Conservation (phyloP, 2,888 invertebrate species). For the Stenurella melanura region DNA sequence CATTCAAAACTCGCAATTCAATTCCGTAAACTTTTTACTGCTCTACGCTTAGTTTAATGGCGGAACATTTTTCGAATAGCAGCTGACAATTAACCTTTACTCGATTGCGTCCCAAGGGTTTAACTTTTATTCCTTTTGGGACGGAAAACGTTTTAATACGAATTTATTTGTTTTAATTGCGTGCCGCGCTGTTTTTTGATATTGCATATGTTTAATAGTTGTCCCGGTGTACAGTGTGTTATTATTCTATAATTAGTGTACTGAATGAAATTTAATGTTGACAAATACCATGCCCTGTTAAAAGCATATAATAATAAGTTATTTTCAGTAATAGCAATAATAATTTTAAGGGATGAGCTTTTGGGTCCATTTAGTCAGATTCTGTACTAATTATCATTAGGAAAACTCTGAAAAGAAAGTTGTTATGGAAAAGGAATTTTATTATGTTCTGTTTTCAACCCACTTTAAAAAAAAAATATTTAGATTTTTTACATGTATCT, state of each 20-base stretch:
- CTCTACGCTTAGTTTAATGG: slow-evolving; percentile 32
- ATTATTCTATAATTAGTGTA: not conserved
- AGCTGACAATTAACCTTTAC: slow-evolving; percentile 46
- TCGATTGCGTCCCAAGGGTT: slow-evolving; percentile 36
- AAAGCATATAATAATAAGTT: no score
- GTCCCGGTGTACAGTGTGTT: not conserved
- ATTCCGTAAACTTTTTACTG: slow-evolving; percentile 41
- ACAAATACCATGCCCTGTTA: no score
- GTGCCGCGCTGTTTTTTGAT: not conserved
- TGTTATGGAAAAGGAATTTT: no score
- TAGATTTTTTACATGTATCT: no score
- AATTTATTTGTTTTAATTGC: slow-evolving; percentile 33
- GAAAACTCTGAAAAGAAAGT: no score
- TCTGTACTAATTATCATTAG: no score
- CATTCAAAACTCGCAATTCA: slow-evolving; percentile 41
- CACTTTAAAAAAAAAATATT: no score
- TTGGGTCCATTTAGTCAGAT: no score
- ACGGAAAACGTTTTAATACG: slow-evolving; percentile 3
- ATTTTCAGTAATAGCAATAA: no score
- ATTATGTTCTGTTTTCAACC: no score
- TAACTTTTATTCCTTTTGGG: slow-evolving; percentile 31
- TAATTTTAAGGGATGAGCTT: no score
- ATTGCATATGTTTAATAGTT: not conserved
- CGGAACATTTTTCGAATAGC: slow-evolving; percentile 46
- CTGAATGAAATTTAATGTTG: no score